A percentile compares a stretch with the other conserved stretches of the same genome.
Conservation (phyloP, 2,113 vertebrate genomes). For the Nannospalax galili region DNA sequence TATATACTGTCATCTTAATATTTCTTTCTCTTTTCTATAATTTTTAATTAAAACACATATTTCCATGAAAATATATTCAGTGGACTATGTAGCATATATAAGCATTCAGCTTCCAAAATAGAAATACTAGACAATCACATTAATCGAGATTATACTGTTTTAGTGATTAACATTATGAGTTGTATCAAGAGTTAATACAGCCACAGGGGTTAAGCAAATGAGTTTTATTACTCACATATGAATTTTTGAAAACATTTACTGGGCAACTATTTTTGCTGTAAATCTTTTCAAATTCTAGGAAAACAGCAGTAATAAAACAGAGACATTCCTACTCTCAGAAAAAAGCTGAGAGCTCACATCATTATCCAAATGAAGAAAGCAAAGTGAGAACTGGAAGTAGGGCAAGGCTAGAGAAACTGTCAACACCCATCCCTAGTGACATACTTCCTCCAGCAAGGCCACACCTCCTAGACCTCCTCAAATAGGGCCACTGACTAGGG, state of each 20-base stretch:
- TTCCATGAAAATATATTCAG: slow-evolving; percentile 1
- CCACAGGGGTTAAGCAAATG: neutral
- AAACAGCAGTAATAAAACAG: neutral
- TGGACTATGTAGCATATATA: neutral
- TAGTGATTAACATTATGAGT: neutral
- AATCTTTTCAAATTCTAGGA: neutral
- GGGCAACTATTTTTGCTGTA: neutral
- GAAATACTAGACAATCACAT: slow-evolving; percentile 21
- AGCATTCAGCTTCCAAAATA: slow-evolving; percentile 25
- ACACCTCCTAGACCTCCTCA: too few species aligned
- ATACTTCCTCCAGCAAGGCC: too few species aligned
- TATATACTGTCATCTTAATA: neutral
- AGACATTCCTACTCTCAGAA: neutral
- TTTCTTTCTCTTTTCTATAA: slow-evolving; percentile 26
- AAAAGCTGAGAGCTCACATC: too few species aligned
- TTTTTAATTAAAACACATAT: slow-evolving; percentile 45
- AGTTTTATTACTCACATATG: slow-evolving; percentile 7
- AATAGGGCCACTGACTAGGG: too few species aligned
- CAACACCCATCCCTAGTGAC: too few species aligned
- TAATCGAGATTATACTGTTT: slow-evolving; percentile 50
- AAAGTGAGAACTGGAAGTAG: too few species aligned
- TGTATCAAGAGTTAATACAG: neutral
- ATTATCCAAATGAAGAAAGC: too few species aligned
- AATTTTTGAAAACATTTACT: slow-evolving; percentile 41
- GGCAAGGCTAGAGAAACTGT: too few species aligned